These are phyloP conservation scores for Berghia stephanieae DNA, from an alignment of 1,140 invertebrate genomes.

Conservation along the genomic window DNA sequence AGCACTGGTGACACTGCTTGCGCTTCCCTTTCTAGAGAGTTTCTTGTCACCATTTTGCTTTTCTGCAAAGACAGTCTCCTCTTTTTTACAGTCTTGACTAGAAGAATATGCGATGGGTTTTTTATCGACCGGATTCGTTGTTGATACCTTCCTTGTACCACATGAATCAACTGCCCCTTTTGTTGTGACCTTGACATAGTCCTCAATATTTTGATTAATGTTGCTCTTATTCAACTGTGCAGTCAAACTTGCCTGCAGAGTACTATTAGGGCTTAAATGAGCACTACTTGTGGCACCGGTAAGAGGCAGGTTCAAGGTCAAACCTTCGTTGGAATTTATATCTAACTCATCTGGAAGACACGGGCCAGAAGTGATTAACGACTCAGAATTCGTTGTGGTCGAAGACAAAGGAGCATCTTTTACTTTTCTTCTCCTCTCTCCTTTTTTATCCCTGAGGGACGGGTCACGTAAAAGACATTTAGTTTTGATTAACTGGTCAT, in stretches of 20 bases:
- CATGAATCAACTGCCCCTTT: no score
- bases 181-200: no score
- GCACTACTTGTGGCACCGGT: no score
- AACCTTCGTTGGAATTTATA: background rate
- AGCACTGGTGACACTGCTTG: no score
- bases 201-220: no score
- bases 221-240: no score
- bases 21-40: background rate
- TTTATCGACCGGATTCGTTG: no score
- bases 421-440: conserved; percentile 4
- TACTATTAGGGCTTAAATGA: no score
- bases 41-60: background rate
- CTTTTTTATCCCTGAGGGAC: conserved; percentile 37
- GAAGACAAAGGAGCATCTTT: background rate
- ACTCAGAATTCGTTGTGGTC: background rate
- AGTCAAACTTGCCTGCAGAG: no score
- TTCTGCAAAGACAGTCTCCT: background rate
- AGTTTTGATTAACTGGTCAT: conserved; percentile 59
- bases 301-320: no score
- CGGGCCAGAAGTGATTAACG: background rate
- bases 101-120: background rate
- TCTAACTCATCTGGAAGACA: background rate
- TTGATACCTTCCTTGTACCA: no score
- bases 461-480: conserved; percentile 55
- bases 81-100: background rate